Conservation (phyloP, 2,888 invertebrate genomes). For the Phymatocera aterrima region DNA sequence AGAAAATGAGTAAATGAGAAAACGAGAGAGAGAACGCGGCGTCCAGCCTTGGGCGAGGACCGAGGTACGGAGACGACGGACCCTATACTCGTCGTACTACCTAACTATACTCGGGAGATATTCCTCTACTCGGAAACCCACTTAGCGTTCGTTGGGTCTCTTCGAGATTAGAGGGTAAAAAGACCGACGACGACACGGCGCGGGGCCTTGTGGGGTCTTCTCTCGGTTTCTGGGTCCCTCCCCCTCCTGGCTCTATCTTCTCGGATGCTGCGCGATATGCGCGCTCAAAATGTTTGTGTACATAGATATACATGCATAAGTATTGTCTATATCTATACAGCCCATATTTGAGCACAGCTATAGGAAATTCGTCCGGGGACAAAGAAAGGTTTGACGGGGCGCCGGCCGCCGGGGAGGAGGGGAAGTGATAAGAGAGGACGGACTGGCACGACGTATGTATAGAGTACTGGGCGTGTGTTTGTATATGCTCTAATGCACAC, state of each 20-base stretch:
- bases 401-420: slow-evolving; percentile 49
- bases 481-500: background rate
- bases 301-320: background rate
- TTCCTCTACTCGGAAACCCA: slow-evolving; percentile 70
- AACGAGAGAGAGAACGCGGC: slow-evolving; percentile 45
- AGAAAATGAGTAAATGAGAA: slow-evolving; percentile 43
- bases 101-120: no score
- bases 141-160: slow-evolving; percentile 62
- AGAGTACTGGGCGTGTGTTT: no score
- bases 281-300: background rate
- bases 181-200: slow-evolving; percentile 41
- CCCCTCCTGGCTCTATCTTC: background rate
- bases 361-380: slow-evolving; percentile 13
- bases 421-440: slow-evolving; percentile 61
- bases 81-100: slow-evolving; percentile 47
- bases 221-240: slow-evolving; percentile 22
- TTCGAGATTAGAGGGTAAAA: slow-evolving; percentile 68
- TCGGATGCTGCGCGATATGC: slow-evolving; percentile 12
- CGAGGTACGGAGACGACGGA: no score
- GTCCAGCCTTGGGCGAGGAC: slow-evolving; percentile 42
- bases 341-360: background rate
- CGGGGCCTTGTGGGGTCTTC: slow-evolving; percentile 3
- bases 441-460: slow-evolving; percentile 46
- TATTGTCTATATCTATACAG: background rate
- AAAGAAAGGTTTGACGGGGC: background rate